Conservation (phyloP, 1,140 invertebrate genomes). For the Anagrus nilaparvatae region DNA sequence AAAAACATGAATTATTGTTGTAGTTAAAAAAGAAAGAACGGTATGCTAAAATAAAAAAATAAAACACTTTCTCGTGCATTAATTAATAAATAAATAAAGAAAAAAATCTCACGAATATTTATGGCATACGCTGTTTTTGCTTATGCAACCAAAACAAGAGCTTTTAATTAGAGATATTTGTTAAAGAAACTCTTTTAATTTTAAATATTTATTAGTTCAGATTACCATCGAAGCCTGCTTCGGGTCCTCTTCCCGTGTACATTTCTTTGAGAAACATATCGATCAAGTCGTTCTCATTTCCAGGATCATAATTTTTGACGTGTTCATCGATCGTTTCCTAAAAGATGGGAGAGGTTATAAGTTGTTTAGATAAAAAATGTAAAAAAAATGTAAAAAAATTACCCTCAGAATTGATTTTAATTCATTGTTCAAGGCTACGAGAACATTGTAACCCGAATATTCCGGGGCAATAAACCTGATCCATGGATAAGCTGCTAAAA, state of each 20-base stretch:
- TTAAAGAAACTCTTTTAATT: too few relatives aligned
- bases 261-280: slow-evolving; percentile 67
- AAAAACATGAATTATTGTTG: background rate
- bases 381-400: slow-evolving; percentile 1
- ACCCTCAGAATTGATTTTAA: slow-evolving; percentile 48
- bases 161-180: too few relatives aligned
- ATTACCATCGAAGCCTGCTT: slow-evolving; percentile 51
- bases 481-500: slow-evolving; percentile 59
- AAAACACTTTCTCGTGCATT: too few relatives aligned
- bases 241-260: slow-evolving; percentile 35
- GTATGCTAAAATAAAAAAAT: background rate
- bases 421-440: slow-evolving; percentile 51
- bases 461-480: slow-evolving; percentile 56
- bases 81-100: too few relatives aligned
- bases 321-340: slow-evolving; percentile 54
- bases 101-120: too few relatives aligned
- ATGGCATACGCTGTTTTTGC: too few relatives aligned
- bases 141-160: too few relatives aligned
- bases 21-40: background rate
- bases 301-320: slow-evolving; percentile 39
- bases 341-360: slow-evolving; percentile 7
- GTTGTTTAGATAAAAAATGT: background rate
- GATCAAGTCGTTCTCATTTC: slow-evolving; percentile 57
- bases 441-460: slow-evolving; percentile 54
- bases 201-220: too few relatives aligned